Evolutionary conservation across 2,113 vertebrate species (phyloP).

Genomic region (Macquaria australasica): DNA sequence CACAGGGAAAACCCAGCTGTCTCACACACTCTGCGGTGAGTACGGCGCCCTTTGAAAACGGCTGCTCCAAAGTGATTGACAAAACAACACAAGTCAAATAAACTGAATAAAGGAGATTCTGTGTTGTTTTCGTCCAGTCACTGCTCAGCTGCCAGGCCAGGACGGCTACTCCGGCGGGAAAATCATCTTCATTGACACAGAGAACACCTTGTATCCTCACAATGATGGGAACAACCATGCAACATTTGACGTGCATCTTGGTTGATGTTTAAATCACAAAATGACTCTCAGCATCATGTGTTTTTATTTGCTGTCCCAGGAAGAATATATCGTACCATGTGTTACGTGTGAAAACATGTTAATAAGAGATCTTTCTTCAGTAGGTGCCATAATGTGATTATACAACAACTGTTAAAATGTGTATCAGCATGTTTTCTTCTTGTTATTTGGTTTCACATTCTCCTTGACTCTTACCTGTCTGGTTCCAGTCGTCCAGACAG

Average conservation of each 20-base stretch:
- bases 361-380: background rate
- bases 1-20: constrained; percentile 98
- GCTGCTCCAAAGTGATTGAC: background rate
- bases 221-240: background rate
- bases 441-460: background rate
- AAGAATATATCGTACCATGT: background rate
- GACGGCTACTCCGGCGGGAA: constrained; percentile 95
- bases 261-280: background rate
- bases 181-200: constrained; percentile 97
- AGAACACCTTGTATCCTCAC: constrained; percentile 97
- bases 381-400: background rate
- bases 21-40: constrained; percentile 98
- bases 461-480: constrained; percentile 54
- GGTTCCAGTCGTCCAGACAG: constrained; percentile 93
- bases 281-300: background rate
- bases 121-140: constrained; percentile 84
- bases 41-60: constrained; percentile 3
- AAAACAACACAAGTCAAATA: background rate
- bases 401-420: background rate
- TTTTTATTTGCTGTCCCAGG: background rate
- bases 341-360: background rate
- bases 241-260: background rate
- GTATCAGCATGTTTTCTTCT: background rate
- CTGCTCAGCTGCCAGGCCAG: constrained; percentile 94
- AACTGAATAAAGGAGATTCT: background rate